Base-by-base conservation (phyloP, 2,888 invertebrate species). In the Ochropleura leucogaster region DNA sequence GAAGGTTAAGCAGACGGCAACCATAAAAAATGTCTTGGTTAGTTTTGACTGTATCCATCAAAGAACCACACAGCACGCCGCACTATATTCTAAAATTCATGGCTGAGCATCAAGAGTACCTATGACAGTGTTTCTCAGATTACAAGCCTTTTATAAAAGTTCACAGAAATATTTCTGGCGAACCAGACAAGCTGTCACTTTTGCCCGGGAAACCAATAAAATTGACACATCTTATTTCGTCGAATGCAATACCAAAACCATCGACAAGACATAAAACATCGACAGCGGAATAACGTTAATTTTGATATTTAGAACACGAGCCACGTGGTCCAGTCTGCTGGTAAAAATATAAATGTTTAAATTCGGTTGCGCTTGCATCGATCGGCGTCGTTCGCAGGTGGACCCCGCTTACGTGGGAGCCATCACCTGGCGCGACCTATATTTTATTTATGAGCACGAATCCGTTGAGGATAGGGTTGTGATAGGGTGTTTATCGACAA, bases 371-470 rank as follows among this genome's bases (percentile, higher is more conserved):
- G 80, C 67, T 67, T 77, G 65, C 83, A 85, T 87, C 87, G 85
- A 87, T 88, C 84, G 63, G 81, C 72, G 68, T 65, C 73, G 83
- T 74, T 63, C 73, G 74, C 82, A 80, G 80, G 83, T 80, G 85
- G 85, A 85, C 86, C 82, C 77, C 81, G 84, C 72, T 79, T 73
- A 79, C 85, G 90, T 92, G 92, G 77, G 91, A 92, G 80, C 85
- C 73, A 81, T 80, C 94, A 93, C 88, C 90, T 93, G 93, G 84
- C 89, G 87, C 89, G 89, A 89, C 92, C 93, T 91, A 93, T 93
- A 93, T 93, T 90, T 93, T 93, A 94, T 94, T 93, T 93, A 93
- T 92, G 90, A 90, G 88, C 79, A 84, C 77, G 86, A 82, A 87
- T 88, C 79, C 79, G 72, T 49, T 79, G 81, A 80, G 70, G 63